Evolutionary conservation across 2,113 vertebrate genomes (phyloP), one percentile per base, ranked within the genome.

Genomic region (Oenanthe oenanthe): DNA sequence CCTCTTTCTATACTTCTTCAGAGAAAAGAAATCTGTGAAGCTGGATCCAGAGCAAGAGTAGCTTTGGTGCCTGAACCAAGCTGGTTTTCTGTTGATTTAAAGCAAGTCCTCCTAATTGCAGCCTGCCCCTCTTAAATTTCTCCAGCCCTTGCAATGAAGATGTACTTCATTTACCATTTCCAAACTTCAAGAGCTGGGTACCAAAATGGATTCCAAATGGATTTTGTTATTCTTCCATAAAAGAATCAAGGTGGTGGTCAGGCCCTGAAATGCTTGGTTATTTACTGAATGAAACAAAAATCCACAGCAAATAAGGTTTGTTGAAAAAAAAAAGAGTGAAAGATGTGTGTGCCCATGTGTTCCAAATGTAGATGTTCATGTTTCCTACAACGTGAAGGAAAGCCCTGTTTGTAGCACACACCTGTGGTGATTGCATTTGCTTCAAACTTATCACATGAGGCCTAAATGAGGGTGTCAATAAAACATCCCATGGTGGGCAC

Each of bases 371-470:
- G 11, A 61, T 22, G 42, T 70, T 76, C 58, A 26, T 6, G 26
- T 57, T 67, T 62, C 58, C 56, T 25, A 20, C 2, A 7, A 32
- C 43, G n/a, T 47, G 43, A 53, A 80, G 56, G 31, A 47, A 9
- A 75, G 16, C 25, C 34, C 19, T 0, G 0, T 9, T 31, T 13
- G n/a, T 36, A 50, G 29, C 45, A 29, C 3, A 34, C 0, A 0
- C 17, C 50, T 29, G 5, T 43, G 45, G 43, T 58, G 74, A 53
- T 17, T 85, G 31, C 40, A 57, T 62, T 93, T 66, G 21, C 45
- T 82, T 65, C 71, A 85, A 28, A 7, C 16, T 48, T 57, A 25
- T 10, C 13, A 13, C 10, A 36, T 3, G n/a, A 78, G 40, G 29
- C 17, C 34, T 58, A 56, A 82, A 67, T 31, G n/a, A 90, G 12